Conservation (phyloP, 23 tunicate species). For the Ciona savignyi region DNA sequence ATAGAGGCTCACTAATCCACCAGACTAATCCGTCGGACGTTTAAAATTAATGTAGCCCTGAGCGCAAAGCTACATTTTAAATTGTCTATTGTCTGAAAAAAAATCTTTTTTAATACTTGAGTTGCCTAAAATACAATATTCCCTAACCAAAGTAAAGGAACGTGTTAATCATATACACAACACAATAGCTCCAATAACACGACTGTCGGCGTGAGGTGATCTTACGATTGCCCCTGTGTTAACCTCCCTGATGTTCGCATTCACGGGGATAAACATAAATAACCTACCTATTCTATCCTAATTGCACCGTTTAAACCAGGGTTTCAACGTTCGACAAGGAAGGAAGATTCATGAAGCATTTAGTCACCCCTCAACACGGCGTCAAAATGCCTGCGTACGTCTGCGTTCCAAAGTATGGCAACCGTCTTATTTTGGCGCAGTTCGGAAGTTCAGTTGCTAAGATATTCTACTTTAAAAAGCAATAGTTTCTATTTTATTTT, state of each 20-base stretch:
- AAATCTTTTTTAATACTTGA: too few relatives aligned
- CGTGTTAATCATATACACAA: too few relatives aligned
- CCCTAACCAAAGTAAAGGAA: too few relatives aligned
- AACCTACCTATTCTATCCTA: too few relatives aligned
- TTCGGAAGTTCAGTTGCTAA: constrained; percentile 12
- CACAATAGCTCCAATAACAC: too few relatives aligned
- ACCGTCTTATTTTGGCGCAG: constrained; percentile 10
- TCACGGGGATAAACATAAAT: too few relatives aligned
- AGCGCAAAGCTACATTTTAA: background rate
- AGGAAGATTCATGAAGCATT: constrained; percentile 17
- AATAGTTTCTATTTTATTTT: background rate
- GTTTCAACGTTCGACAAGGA: constrained; percentile 6
- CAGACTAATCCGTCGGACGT: background rate
- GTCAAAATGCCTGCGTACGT: constrained; percentile 29
- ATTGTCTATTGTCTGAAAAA: background rate
- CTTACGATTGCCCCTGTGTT: too few relatives aligned
- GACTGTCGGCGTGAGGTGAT: too few relatives aligned
- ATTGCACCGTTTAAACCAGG: too few relatives aligned
- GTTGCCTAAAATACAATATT: too few relatives aligned
- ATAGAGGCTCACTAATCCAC: too few relatives aligned
- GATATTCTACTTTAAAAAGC: background rate
- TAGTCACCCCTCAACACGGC: constrained; percentile 3
- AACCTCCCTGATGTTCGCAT: too few relatives aligned
- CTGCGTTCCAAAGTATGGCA: constrained; percentile 10
- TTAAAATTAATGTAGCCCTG: background rate